Conservation (phyloP, 2,888 invertebrate genomes). For the Mechanitis messenoides region DNA sequence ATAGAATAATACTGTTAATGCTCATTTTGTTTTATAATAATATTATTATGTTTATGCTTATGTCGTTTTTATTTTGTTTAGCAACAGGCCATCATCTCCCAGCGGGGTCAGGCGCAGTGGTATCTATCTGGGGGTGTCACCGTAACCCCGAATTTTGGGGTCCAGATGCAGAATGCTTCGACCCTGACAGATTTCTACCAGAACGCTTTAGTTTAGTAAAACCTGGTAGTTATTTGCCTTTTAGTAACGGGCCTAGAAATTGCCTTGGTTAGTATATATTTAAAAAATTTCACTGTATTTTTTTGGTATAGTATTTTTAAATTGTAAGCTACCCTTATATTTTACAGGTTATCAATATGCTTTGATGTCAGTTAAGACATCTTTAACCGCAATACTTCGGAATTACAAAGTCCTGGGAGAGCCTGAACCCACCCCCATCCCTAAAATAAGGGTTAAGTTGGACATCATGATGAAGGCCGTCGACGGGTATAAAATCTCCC, state of each 20-base stretch:
- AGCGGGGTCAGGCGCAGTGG: constrained; percentile 63
- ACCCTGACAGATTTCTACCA: constrained; percentile 79
- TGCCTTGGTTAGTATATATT: constrained; percentile 61
- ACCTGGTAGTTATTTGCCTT: constrained; percentile 68
- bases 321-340: background rate
- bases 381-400: constrained; percentile 46
- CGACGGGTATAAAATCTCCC: constrained; percentile 51
- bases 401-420: constrained; percentile 48
- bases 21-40: no score
- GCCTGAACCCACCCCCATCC: constrained; percentile 41
- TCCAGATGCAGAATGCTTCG: constrained; percentile 76
- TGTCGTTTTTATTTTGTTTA: constrained; percentile 27
- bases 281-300: no score
- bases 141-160: constrained; percentile 77
- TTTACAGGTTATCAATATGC: constrained; percentile 64
- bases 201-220: constrained; percentile 62
- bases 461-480: constrained; percentile 68
- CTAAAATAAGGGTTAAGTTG: constrained; percentile 55
- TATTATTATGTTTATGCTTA: background rate
- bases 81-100: constrained; percentile 62
- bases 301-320: no score
- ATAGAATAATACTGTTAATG: no score
- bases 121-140: constrained; percentile 72
- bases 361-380: constrained; percentile 61
- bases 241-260: constrained; percentile 71